These are phyloP conservation scores for Dasypolia templi DNA, from an alignment of 2,888 invertebrate genomes.

Conservation along the genomic window DNA sequence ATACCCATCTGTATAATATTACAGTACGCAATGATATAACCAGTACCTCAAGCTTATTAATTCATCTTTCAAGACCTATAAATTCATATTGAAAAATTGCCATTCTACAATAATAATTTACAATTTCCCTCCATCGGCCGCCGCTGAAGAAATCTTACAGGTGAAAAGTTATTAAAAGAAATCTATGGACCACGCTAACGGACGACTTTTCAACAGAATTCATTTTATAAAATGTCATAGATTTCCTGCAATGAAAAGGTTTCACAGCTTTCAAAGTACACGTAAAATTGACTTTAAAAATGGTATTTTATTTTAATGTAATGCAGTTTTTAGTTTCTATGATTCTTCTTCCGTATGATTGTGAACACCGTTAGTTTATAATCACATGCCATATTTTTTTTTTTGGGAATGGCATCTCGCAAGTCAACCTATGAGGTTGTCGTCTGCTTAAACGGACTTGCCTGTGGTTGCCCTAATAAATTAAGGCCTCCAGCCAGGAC, in stretches of 20 bases:
- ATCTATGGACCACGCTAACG: conserved; percentile 10
- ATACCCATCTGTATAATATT: neutral
- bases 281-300: neutral
- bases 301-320: neutral
- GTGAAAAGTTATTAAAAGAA: conserved; percentile 25
- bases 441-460: too few species aligned
- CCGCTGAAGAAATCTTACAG: conserved; percentile 17
- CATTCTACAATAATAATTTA: conserved; percentile 8
- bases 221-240: conserved; percentile 12
- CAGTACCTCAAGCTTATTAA: conserved; percentile 11
- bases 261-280: neutral
- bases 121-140: neutral
- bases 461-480: too few species aligned
- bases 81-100: conserved; percentile 1
- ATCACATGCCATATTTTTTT: too few species aligned
- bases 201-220: neutral
- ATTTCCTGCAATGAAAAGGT: conserved; percentile 1
- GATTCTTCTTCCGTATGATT: too few species aligned
- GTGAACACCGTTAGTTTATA: too few species aligned
- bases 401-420: too few species aligned
- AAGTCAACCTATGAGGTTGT: too few species aligned
- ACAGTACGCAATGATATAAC: neutral
- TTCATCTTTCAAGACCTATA: neutral
- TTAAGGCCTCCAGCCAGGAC: too few species aligned
- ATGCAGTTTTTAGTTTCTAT: neutral